A percentile compares a stretch with the other conserved stretches of the same genome.
Conservation (phyloP, 2,888 invertebrate species). For the Platerodrilus igneus region DNA sequence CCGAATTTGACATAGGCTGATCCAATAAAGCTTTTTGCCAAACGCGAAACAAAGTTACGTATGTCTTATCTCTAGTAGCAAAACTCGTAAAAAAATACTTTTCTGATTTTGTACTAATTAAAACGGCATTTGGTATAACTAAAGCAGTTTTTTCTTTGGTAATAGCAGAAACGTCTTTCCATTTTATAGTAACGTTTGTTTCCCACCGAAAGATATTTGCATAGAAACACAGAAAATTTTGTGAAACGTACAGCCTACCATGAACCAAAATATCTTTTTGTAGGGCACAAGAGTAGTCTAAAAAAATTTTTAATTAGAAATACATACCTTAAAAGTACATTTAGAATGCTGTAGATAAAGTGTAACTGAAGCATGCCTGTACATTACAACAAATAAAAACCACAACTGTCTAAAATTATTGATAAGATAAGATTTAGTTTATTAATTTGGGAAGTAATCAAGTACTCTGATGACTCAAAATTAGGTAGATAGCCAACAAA, state of each 20-base stretch:
- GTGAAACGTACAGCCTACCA: conserved; percentile 91
- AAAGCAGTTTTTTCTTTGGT: conserved; percentile 92
- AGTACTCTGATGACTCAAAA: too few relatives aligned
- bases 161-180: conserved; percentile 88
- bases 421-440: too few relatives aligned
- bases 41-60: conserved; percentile 89
- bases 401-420: too few relatives aligned
- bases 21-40: conserved; percentile 96
- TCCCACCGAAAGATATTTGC: conserved; percentile 98
- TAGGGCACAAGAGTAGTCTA: conserved; percentile 96
- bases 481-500: too few relatives aligned
- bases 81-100: conserved; percentile 94
- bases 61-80: conserved; percentile 89
- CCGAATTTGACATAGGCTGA: conserved; percentile 75
- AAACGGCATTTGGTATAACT: conserved; percentile 95
- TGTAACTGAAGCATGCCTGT: too few relatives aligned
- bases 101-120: conserved; percentile 74
- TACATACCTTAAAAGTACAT: conserved; percentile 11
- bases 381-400: too few relatives aligned
- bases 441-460: too few relatives aligned
- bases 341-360: too few relatives aligned
- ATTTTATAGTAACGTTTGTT: conserved; percentile 76
- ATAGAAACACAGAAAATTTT: conserved; percentile 94
- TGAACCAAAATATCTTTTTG: conserved; percentile 95
- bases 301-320: conserved; percentile 36